These are phyloP conservation scores for Adelosebastes latens DNA, from an alignment of 2,797 vertebrate genomes.

Conservation along the genomic window DNA sequence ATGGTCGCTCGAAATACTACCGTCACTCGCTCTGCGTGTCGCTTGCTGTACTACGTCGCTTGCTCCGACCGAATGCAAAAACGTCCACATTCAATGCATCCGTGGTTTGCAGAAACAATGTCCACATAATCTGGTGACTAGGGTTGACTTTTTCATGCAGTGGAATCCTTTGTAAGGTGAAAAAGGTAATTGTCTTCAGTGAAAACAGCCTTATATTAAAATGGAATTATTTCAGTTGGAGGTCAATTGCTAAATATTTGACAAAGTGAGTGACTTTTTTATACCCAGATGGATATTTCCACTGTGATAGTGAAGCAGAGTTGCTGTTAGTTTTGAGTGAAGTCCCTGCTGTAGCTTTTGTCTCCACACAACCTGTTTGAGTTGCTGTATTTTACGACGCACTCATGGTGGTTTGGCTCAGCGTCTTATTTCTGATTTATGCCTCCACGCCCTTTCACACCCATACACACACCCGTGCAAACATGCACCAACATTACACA, in stretches of 20 bases:
- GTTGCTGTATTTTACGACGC: not conserved
- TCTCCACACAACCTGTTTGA: not conserved
- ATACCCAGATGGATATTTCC: not conserved
- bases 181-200: not conserved
- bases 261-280: not conserved
- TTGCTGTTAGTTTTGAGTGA: not conserved
- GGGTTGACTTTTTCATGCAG: too few relatives aligned
- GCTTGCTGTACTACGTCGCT: too few relatives aligned
- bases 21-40: too few relatives aligned
- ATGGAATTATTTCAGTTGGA: not conserved
- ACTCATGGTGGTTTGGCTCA: not conserved
- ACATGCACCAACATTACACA: not conserved
- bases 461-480: not conserved
- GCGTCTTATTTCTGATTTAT: not conserved
- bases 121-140: too few relatives aligned
- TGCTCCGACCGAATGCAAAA: too few relatives aligned
- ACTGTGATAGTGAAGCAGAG: not conserved
- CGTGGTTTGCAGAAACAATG: too few relatives aligned
- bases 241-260: not conserved
- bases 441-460: conserved; percentile 8
- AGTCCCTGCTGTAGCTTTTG: not conserved
- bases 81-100: too few relatives aligned
- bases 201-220: not conserved
- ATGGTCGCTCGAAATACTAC: too few relatives aligned
- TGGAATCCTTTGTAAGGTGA: too few relatives aligned